These are phyloP conservation scores for Bufo gargarizans DNA, from an alignment of 2,113 vertebrate species.

Conservation along the genomic window DNA sequence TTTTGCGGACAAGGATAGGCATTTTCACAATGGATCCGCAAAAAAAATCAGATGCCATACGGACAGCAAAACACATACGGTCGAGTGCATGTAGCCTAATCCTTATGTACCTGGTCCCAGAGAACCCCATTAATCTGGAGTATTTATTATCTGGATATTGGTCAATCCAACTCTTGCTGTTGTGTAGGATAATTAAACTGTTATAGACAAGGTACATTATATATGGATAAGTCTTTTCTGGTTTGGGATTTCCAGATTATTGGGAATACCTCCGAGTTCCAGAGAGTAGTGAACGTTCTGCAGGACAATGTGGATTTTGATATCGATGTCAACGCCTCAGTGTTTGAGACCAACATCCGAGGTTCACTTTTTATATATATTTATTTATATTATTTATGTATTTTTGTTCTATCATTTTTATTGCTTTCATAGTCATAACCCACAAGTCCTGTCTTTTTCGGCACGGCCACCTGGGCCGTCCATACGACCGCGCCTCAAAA, in stretches of 20 bases:
- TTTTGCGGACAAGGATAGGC: too few species aligned
- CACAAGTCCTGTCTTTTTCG: too few species aligned
- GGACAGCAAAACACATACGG: too few species aligned
- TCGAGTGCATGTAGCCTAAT: too few species aligned
- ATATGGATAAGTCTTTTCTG: neutral
- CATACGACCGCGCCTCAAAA: too few species aligned
- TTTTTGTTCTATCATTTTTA: neutral
- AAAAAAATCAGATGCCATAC: too few species aligned
- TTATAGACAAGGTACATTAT: neutral
- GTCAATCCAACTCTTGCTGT: neutral
- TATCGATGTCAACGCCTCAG: constrained; percentile 95
- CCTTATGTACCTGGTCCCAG: too few species aligned
- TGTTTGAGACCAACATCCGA: constrained; percentile 98
- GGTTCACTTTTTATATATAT: constrained; percentile 68
- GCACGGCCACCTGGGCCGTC: too few species aligned
- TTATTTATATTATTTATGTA: neutral
- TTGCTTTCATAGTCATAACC: neutral
- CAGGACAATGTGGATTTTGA: constrained; percentile 93
- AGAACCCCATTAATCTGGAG: too few species aligned
- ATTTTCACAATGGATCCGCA: too few species aligned
- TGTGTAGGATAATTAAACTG: neutral
- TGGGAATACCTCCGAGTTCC: constrained; percentile 92
- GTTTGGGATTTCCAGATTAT: constrained; percentile 78
- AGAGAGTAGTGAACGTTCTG: constrained; percentile 87
- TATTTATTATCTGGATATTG: neutral